phyloP scores from a whole-genome alignment of 2,888 invertebrate genomes.

The Chydorus sphaericus region DNA sequence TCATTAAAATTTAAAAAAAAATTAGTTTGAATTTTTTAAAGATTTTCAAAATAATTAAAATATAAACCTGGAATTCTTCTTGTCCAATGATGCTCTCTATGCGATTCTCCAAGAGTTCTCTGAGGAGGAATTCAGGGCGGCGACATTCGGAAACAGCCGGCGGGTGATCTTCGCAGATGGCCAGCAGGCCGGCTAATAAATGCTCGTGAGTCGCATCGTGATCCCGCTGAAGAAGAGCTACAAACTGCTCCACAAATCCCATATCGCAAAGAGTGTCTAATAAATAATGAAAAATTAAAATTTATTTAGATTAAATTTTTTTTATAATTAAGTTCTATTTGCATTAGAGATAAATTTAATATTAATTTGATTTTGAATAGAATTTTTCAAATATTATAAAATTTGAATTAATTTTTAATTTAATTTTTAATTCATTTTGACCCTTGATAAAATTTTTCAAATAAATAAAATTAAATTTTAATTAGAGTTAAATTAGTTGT shows the following conservation, averaged over 20 bases:
- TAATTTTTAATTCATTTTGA: background rate
- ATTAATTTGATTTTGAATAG: too few species aligned
- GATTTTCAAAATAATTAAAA: slow-evolving; percentile 3
- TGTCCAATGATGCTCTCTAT: slow-evolving; percentile 28
- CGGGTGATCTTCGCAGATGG: slow-evolving; percentile 32
- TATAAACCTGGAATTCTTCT: slow-evolving; percentile 30
- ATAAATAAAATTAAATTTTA: background rate
- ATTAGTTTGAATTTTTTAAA: background rate
- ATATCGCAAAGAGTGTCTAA: slow-evolving; percentile 29
- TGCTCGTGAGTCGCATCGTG: slow-evolving; percentile 36
- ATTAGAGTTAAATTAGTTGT: background rate
- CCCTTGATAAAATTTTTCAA: background rate
- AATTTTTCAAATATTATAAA: background rate
- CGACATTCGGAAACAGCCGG: slow-evolving; percentile 31
- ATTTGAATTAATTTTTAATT: background rate
- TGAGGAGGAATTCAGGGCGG: slow-evolving; percentile 31
- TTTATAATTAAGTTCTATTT: too few species aligned
- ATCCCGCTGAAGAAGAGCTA: slow-evolving; percentile 26
- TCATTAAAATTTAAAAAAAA: background rate
- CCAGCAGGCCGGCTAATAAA: slow-evolving; percentile 33
- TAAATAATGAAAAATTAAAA: too few species aligned
- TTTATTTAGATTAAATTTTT: too few species aligned
- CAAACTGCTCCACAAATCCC: slow-evolving; percentile 30
- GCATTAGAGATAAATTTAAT: too few species aligned
- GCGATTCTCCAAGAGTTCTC: slow-evolving; percentile 29